Evolutionary conservation across 2,113 vertebrate genomes (phyloP), one percentile per base, ranked within the genome.

Genomic region (Leucopsar rothschildi): DNA sequence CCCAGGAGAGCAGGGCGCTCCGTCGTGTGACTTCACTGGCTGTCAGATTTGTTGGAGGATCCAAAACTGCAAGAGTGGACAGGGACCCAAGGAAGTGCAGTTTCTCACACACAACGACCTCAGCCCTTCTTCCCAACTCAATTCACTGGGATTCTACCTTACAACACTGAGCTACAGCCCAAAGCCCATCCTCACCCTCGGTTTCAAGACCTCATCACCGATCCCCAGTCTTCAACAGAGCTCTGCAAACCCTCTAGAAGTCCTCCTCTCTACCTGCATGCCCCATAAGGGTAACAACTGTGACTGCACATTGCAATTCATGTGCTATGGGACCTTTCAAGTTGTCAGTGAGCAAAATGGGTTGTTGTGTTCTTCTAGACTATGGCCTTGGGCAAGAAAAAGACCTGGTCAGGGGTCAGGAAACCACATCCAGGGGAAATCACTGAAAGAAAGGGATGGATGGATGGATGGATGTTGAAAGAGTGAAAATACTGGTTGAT

Each of bases 1-100:
- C 98, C 99, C 99, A 99, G 90, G 99, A 99, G 47, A 99, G 98
- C 40, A 99, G 98, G 17, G 98, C 99, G 1, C 99, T 99, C 72
- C 98, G 98, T 53, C 99, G 98, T 77, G 99, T 99, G 79, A 99
- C 98, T 94, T 99, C 99, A 2, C 98, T 99, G 83, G 99, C 99
- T 2, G 99, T 99, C 97, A 99, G 97, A 89, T 99, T 99, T 92
- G 97, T 94, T 3, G 99, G 99, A 7, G 99, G 97, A 88, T 99
- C 99, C 98, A 99, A 98, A 82, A 99, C 99, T 99, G 92, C 42
- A 93, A 86, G 56, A 53, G 64, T 50, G 22, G 53, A 93, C 17
- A 90, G 60, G 59, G 37, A 71, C 8, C 18, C 33, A 64, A 50
- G 49, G 31, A 87, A 93, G 61, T 42, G n/a, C 53, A 86, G 20